A percentile compares a stretch with the other conserved stretches of the same genome.
Evolutionary conservation across 2,888 invertebrate species (phyloP).

Genomic region (Leucoma salicis): DNA sequence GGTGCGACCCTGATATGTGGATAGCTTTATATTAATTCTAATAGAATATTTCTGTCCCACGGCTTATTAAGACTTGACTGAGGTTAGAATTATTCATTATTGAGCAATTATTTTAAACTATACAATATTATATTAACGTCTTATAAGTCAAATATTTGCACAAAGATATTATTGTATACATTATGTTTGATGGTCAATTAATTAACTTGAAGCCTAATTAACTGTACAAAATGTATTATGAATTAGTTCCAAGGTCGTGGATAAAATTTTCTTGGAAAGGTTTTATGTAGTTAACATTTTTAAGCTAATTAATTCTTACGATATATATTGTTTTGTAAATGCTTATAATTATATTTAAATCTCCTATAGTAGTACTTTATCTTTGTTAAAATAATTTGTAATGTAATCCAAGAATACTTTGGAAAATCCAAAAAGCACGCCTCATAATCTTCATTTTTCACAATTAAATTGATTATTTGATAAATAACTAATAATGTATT

Average conservation of each 20-base stretch:
- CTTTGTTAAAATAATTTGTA: constrained; percentile 18
- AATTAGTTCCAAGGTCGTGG: constrained; percentile 19
- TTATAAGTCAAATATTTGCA: constrained; percentile 39
- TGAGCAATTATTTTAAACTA: constrained; percentile 26
- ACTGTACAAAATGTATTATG: constrained; percentile 7
- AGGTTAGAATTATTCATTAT: too few relatives aligned
- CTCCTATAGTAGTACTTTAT: constrained; percentile 1
- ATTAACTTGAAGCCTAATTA: constrained; percentile 17
- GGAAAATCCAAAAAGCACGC: too few relatives aligned
- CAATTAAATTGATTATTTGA: too few relatives aligned
- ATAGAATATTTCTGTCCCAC: too few relatives aligned
- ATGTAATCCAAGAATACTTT: too few relatives aligned
- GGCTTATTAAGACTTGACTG: too few relatives aligned
- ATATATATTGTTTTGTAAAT: constrained; percentile 20
- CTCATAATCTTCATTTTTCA: too few relatives aligned
- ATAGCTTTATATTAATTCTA: too few relatives aligned
- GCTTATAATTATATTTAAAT: constrained; percentile 26
- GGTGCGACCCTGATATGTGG: too few relatives aligned
- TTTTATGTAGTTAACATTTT: constrained; percentile 19
- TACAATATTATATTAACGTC: constrained; percentile 35
- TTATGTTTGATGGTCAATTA: constrained; percentile 37
- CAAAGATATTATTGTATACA: constrained; percentile 18
- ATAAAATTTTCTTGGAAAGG: constrained; percentile 15
- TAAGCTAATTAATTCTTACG: constrained; percentile 4
- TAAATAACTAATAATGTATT: too few relatives aligned